Evolutionary conservation across 2,888 invertebrate genomes (phyloP), one percentile per base, ranked within the genome.

Genomic region (Sinodicranocentrus sp.): DNA sequence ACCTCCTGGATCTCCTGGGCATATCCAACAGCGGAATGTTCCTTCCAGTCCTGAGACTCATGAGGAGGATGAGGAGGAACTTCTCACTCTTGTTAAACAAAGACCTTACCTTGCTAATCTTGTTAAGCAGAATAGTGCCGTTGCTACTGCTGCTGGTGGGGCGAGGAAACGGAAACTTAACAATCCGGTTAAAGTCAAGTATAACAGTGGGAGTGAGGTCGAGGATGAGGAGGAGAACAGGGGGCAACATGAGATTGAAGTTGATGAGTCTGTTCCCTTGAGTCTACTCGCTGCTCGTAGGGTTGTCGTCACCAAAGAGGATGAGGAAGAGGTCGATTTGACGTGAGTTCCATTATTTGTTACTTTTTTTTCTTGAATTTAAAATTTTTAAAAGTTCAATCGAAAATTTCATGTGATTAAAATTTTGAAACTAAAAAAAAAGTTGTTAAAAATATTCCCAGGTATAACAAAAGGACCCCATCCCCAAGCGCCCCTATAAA

Each of bases 151-250:
- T 8, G 67, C 44, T 48, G 75, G 75, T 5, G 78, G 78, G 61
- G 70, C 78, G 5, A 79, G 78, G 63, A 79, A 79, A 26, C n/a
- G 78, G 61, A 79, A 79, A 19, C 59, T 59, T 10, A 43, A 70
- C 15, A 59, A 57, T 57, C 78, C 78, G 15, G 78, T 79, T 23
- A 79, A 79, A 26, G 78, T 79, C 33, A 79, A 61, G 61, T 79
- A 79, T 21, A 79, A 44, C 59, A 63, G 71, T 17, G 63, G 78
- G 5, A 52, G 52, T 26, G 78, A 77, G 57, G 43, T 67, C 23
- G 67, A 71, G 19, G 78, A 70, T 19, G 76, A 39, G 5, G 67
- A 72, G 13, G 33, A 33, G n/a, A 6, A 15, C 19, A 21, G 19
- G 67, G 67, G 67, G 67, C 67, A 28, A 21, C 1, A 10, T 67